phyloP scores from a whole-genome alignment of 2,888 invertebrate genomes.

The Macrophya alboannulata region DNA sequence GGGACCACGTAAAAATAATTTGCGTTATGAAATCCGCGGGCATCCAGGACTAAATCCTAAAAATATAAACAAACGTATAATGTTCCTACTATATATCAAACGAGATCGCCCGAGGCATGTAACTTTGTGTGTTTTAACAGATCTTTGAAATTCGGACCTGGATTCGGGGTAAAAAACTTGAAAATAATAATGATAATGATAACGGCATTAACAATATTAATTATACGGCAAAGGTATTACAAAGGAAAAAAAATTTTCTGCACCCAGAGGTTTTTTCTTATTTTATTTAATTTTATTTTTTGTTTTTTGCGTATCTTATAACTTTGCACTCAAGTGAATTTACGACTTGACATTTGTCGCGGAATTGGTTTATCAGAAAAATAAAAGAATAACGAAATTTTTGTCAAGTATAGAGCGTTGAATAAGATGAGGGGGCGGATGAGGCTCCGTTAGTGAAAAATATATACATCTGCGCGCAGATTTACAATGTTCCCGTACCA shows the following conservation, averaged over 20 bases:
- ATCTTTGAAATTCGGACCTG: neutral
- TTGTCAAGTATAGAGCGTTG: constrained; percentile 7
- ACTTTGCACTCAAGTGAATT: constrained; percentile 37
- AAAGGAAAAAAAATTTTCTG: constrained; percentile 16
- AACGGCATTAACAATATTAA: neutral
- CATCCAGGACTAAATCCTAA: too few relatives aligned
- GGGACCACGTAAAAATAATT: neutral
- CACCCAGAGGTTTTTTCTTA: neutral
- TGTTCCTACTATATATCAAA: neutral
- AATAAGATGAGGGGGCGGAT: neutral
- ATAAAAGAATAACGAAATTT: neutral
- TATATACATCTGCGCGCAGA: neutral
- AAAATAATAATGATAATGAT: neutral
- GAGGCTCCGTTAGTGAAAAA: neutral
- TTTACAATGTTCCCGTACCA: neutral
- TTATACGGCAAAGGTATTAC: neutral
- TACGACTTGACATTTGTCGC: constrained; percentile 19
- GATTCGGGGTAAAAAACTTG: neutral
- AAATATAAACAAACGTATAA: neutral
- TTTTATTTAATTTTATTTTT: too few relatives aligned
- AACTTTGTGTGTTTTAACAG: neutral
- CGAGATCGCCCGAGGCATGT: neutral
- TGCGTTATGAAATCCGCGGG: neutral
- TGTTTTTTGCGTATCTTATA: neutral
- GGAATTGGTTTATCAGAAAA: neutral